Evolutionary conservation across 2,888 invertebrate species (phyloP).

Genomic region (Monopis laevigella): DNA sequence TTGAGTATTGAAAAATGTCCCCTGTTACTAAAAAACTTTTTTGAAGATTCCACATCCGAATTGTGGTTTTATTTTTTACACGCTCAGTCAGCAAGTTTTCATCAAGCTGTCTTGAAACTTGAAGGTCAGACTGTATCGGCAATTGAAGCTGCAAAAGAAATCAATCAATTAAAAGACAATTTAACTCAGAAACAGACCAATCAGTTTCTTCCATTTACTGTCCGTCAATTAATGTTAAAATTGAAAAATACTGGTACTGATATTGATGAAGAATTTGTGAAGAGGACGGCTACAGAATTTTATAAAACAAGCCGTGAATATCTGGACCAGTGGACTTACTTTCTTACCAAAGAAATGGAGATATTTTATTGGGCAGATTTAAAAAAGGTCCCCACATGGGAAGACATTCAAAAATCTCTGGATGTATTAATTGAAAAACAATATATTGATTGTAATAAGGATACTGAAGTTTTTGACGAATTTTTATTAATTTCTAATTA

Average conservation of each 20-base stretch:
- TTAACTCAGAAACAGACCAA: slow-evolving; percentile 19
- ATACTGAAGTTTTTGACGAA: slow-evolving; percentile 27
- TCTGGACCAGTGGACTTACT: too few relatives aligned
- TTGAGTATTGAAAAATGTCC: slow-evolving; percentile 27
- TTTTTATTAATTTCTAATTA: slow-evolving; percentile 24
- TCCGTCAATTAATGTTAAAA: slow-evolving; percentile 23
- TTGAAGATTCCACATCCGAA: slow-evolving; percentile 23
- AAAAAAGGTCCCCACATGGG: slow-evolving; percentile 17
- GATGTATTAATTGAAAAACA: slow-evolving; percentile 23
- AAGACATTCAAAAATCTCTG: slow-evolving; percentile 20
- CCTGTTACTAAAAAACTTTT: slow-evolving; percentile 25
- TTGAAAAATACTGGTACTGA: slow-evolving; percentile 24
- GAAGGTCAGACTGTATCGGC: slow-evolving; percentile 22
- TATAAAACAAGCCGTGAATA: slow-evolving; percentile 27
- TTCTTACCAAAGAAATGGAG: slow-evolving; percentile 23
- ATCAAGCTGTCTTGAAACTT: slow-evolving; percentile 23
- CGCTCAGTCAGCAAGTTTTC: slow-evolving; percentile 22
- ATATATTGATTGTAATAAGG: slow-evolving; percentile 23
- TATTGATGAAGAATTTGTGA: slow-evolving; percentile 24
- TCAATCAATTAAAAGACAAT: slow-evolving; percentile 22
- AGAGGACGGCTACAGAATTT: slow-evolving; percentile 23
- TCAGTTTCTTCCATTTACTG: slow-evolving; percentile 23
- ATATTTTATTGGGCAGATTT: slow-evolving; percentile 25
- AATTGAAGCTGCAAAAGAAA: slow-evolving; percentile 23
- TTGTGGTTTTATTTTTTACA: slow-evolving; percentile 24